Base-by-base conservation (phyloP, 1,140 invertebrate genomes). In the Apis laboriosa region DNA sequence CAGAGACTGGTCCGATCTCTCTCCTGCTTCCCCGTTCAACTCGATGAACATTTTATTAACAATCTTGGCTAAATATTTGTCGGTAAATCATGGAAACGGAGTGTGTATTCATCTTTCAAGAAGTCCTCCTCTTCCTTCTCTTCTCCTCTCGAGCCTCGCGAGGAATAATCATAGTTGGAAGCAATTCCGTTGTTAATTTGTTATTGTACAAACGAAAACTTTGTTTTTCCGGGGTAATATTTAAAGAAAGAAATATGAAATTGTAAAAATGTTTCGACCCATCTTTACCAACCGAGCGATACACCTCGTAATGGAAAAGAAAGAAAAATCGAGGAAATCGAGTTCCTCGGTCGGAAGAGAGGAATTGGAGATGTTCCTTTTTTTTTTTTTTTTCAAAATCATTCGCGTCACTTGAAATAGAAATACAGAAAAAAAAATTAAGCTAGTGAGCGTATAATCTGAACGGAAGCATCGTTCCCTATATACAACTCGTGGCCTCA, bases 61-160 rank as follows among this genome's bases (percentile, higher is more conserved):
- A 17, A 24, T 55, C n/a, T 13, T 53, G 9, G 61, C 53, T 60
- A 68, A 82, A 82, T 82, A 81, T 81, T 77, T 70, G 80, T 21
- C 15, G 55, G 49, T 21, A 60, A 68, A 60, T 70, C 24, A 19
- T 1, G 43, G 55, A 15, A 56, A 73, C n/a, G 7, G 34, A 49
- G 34, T 49, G 60, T 80, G 28, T 49, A 72, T 72, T 80, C 58
- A 63, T 28, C 34, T 24, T 63, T 43, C 24, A 70, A 9, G 28
- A 28, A 21, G 12, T 17, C 5, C 1, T 17, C 5, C 12, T 5
- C 2, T 9, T 9, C 13, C 34, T n/a, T 34, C 34, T 43, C 34
- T 43, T 7, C 34, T 43, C 34, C 34, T 43, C 34, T 43, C 34
- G 34, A 7, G 34, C n/a, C 28, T 9, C n/a, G n/a, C 11, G 24